Evolutionary conservation across 1,140 invertebrate genomes (phyloP).

Genomic region (Diprion similis): DNA sequence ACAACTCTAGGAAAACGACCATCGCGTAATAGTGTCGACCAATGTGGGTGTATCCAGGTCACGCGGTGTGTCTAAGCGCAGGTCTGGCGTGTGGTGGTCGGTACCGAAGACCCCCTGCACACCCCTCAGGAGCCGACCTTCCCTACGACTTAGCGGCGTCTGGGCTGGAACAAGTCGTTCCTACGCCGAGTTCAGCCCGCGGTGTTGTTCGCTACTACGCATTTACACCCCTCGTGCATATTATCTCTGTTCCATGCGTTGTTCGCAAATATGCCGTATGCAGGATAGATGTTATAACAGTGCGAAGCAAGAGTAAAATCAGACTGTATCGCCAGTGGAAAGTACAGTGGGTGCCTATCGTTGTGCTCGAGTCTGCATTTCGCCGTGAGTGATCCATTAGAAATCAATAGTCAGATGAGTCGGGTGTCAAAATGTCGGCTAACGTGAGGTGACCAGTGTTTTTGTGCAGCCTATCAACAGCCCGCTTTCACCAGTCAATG

Average conservation of each 20-base stretch:
- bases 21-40: constrained; percentile 1
- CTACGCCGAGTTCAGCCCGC: neutral
- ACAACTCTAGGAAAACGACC: too few species aligned
- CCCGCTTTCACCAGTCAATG: too few species aligned
- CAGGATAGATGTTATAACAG: too few species aligned
- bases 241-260: too few species aligned
- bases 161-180: neutral
- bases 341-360: neutral
- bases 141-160: constrained; percentile 1
- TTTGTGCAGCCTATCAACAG: neutral
- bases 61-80: constrained; percentile 44
- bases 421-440: neutral
- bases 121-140: neutral
- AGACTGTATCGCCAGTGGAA: neutral
- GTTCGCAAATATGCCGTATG: too few species aligned
- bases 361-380: neutral
- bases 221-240: neutral
- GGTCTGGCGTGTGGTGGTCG: constrained; percentile 38
- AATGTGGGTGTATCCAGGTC: constrained; percentile 43
- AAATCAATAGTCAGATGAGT: constrained; percentile 1
- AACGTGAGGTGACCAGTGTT: neutral
- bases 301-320: too few species aligned
- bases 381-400: neutral
- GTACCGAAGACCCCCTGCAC: constrained; percentile 19
- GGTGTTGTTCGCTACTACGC: neutral